Evolutionary conservation across 2,888 invertebrate species (phyloP).

Genomic region (Anarsia innoxiella): DNA sequence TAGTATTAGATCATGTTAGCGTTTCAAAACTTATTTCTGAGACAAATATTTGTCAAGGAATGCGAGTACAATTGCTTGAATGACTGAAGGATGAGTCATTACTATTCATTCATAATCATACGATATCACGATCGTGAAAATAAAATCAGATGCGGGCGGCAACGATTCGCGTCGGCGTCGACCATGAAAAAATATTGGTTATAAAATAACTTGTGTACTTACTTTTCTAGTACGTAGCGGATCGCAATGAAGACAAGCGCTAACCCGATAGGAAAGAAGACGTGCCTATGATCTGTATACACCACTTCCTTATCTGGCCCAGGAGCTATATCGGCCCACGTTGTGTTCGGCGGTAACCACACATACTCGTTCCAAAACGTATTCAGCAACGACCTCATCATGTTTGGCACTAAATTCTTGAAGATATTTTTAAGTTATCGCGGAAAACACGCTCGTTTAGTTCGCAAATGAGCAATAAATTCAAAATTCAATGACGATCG

Average conservation of each 20-base stretch:
- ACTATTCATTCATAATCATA: neutral
- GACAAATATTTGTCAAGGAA: no score
- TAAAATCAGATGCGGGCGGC: neutral
- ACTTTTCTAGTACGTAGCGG: slow-evolving; percentile 91
- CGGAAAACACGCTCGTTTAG: slow-evolving; percentile 2
- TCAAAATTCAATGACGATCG: slow-evolving; percentile 3
- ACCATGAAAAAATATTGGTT: neutral
- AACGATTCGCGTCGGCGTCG: no score
- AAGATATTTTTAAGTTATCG: slow-evolving; percentile 1
- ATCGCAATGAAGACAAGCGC: slow-evolving; percentile 85
- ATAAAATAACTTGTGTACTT: slow-evolving; percentile 50
- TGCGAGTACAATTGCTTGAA: no score
- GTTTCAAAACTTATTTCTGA: no score
- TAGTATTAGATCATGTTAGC: no score
- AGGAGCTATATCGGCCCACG: slow-evolving; percentile 91
- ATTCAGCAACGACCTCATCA: slow-evolving; percentile 62
- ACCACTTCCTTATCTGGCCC: slow-evolving; percentile 81
- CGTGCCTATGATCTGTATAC: slow-evolving; percentile 87
- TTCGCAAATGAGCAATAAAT: slow-evolving; percentile 5
- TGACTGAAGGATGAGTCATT: no score
- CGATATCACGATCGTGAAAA: slow-evolving; percentile 1
- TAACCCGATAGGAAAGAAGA: slow-evolving; percentile 88
- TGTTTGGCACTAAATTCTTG: slow-evolving; percentile 27
- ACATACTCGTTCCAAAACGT: slow-evolving; percentile 88
- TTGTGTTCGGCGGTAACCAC: slow-evolving; percentile 94